Evolutionary conservation across 2,113 vertebrate genomes (phyloP).

Genomic region (Phyllostomus discolor): DNA sequence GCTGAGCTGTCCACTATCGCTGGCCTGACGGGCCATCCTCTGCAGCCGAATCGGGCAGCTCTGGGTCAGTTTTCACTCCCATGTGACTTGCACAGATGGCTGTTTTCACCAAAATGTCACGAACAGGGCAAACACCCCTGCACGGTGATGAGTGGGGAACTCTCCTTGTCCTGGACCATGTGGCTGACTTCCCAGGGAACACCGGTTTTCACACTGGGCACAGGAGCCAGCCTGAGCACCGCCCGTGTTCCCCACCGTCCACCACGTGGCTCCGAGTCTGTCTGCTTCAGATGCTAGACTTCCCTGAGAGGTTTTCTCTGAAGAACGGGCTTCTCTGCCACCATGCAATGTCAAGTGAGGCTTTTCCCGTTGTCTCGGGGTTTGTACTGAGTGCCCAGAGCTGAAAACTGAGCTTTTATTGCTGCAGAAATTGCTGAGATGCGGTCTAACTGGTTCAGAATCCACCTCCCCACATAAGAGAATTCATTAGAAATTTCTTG

Average conservation of each 20-base stretch:
- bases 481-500: neutral
- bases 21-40: neutral
- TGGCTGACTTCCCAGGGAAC: neutral
- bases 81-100: neutral
- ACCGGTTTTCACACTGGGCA: neutral
- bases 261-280: accelerated
- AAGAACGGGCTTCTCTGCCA: neutral
- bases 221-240: neutral
- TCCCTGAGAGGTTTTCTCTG: neutral
- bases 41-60: neutral
- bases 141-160: neutral
- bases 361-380: neutral
- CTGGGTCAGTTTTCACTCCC: neutral
- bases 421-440: neutral
- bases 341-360: neutral
- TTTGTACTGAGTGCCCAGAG: neutral
- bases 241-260: accelerated
- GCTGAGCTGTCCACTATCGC: accelerated
- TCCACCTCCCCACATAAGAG: neutral
- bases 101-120: neutral
- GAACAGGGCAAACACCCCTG: neutral
- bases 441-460: neutral
- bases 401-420: neutral
- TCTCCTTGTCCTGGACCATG: neutral
- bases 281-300: no score